phyloP scores from a whole-genome alignment of 1,140 invertebrate species.

The Vanessa tameamea region DNA sequence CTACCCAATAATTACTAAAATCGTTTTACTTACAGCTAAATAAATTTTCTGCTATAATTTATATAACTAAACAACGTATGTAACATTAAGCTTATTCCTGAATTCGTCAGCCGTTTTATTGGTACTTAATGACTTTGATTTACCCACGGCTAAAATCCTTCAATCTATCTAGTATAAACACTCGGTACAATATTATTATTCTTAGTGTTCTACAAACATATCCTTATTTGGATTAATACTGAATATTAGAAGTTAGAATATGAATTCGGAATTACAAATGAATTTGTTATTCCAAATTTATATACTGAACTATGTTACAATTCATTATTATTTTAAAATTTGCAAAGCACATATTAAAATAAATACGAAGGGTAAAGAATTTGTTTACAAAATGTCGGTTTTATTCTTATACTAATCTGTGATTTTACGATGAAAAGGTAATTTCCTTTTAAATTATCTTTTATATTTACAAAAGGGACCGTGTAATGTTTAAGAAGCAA shows the following conservation, averaged over 20 bases:
- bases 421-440: background rate
- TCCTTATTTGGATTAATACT: no score
- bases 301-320: no score
- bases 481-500: background rate
- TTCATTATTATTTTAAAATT: background rate
- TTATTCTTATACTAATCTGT: background rate
- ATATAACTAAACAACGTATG: slow-evolving; percentile 6
- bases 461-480: slow-evolving; percentile 7
- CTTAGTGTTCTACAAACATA: no score
- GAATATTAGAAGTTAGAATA: no score
- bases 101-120: background rate
- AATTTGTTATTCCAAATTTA: no score
- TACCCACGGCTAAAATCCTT: no score
- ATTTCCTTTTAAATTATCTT: slow-evolving; percentile 7
- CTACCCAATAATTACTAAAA: slow-evolving; percentile 31
- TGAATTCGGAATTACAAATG: no score
- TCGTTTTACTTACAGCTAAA: slow-evolving; percentile 21
- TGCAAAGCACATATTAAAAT: background rate
- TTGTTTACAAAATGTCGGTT: background rate
- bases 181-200: no score
- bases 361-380: no score
- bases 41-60: slow-evolving; percentile 15
- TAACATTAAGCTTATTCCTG: background rate
- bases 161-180: no score
- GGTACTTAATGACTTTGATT: background rate